Base-by-base conservation (phyloP, 2,888 invertebrate species). In the Papilio protenor region DNA sequence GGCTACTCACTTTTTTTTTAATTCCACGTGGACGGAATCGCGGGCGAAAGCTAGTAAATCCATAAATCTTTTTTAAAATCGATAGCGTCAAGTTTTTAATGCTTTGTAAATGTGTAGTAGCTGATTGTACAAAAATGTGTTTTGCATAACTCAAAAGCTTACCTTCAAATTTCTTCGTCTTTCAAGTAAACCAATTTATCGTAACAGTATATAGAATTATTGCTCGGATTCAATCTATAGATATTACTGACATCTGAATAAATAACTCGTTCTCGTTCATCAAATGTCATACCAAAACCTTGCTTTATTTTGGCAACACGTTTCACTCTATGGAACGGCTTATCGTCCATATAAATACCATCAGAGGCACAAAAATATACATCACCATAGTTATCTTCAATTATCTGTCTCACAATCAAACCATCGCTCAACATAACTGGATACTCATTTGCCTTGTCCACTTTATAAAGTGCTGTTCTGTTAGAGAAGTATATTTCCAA, bases 401-500 rank as follows among this genome's bases (percentile, higher is more conserved):
- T 85, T 12, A 94, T 92, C 79, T 93, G 92, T 69, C 91, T 81
- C 0, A 92, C 81, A 12, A 83, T 81, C 0, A 90, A 81, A n/a
- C 88, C 87, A 79, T 93, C 92, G 57, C 84, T 84, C 3, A 94
- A 73, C 47, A 89, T 79, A 8, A 87, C 80, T 0, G 89, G 82
- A 1, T 83, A 80, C 40, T 80, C 87, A 0, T 77, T 81, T 0
- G 80, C 77, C 14, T 82, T 87, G 33, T 89, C 90, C 1, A 93
- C 86, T 87, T 92, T 92, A 71, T 88, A 93, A n/a, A 93, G 79
- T 0, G 93, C 94, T 0, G 94, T 93, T 84, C 89, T 90, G 64
- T 94, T 94, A 0, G 90, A 86, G 59, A 88, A 92, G 73, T 92
- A 94, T 45, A 93, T 84, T 59, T 91, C 90, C 1, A 83, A 83